phyloP scores from a whole-genome alignment of 2,888 invertebrate species.

The Epicampocera succincta region DNA sequence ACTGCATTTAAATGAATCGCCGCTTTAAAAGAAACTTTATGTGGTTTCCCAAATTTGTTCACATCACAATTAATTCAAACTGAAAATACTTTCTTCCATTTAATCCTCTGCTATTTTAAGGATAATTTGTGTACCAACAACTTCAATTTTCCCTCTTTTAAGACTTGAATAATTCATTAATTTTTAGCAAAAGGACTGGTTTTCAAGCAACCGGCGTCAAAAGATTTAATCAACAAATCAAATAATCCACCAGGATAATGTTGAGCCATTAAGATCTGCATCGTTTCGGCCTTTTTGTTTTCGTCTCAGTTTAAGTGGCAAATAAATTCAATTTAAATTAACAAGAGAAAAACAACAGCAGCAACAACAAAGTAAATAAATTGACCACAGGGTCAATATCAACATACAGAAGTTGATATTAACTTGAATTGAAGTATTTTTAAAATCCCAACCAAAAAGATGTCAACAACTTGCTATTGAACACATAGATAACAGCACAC shows the following conservation, averaged over 20 bases:
- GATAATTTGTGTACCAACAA: too few relatives aligned
- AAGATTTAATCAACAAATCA: constrained; percentile 58
- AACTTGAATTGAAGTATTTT: constrained; percentile 12
- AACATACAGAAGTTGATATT: constrained; percentile 9
- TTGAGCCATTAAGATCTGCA: constrained; percentile 39
- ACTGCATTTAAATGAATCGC: too few relatives aligned
- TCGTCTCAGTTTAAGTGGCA: constrained; percentile 47
- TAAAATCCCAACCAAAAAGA: not conserved
- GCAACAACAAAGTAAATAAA: constrained; percentile 12
- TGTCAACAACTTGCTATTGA: constrained; percentile 1
- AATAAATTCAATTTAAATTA: constrained; percentile 60
- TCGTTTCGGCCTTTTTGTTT: constrained; percentile 8
- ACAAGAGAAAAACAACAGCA: not conserved
- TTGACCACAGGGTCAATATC: constrained; percentile 48
- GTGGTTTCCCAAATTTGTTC: too few relatives aligned
- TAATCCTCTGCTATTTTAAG: not conserved
- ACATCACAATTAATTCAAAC: too few relatives aligned
- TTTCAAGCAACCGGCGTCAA: constrained; percentile 50
- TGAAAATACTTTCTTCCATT: too few relatives aligned
- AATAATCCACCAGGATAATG: constrained; percentile 36
- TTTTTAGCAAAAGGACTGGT: not conserved
- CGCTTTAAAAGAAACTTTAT: too few relatives aligned
- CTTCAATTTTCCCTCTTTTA: not conserved
- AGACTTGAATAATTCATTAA: not conserved
- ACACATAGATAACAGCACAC: too few relatives aligned